Evolutionary conservation across 2,797 vertebrate genomes (phyloP).

Genomic region (Coracias cyanogaster): DNA sequence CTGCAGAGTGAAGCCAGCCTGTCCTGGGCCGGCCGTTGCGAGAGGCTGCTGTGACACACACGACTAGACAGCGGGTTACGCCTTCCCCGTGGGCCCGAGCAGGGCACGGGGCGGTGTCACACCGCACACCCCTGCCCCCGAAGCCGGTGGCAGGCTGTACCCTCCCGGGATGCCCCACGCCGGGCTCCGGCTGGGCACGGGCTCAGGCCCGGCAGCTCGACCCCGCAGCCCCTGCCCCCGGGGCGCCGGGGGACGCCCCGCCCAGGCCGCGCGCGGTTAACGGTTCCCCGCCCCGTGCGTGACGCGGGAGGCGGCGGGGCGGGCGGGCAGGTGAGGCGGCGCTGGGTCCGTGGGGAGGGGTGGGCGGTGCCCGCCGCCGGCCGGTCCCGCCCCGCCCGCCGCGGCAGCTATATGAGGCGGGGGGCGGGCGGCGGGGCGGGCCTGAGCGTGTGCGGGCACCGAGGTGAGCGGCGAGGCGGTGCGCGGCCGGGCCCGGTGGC

Average conservation of each 20-base stretch:
- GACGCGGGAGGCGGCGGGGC: background rate
- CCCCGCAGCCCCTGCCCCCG: rapidly evolving
- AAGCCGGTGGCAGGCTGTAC: rapidly evolving
- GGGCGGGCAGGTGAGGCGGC: background rate
- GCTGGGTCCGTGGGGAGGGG: background rate
- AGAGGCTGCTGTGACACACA: rapidly evolving
- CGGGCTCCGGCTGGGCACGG: rapidly evolving
- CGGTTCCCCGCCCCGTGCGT: background rate
- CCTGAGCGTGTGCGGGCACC: slow-evolving; percentile 9
- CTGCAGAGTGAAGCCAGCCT: background rate
- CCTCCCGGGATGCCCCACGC: rapidly evolving
- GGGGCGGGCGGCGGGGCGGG: background rate
- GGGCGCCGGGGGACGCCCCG: no score
- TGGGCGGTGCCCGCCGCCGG: background rate
- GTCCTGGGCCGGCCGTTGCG: rapidly evolving
- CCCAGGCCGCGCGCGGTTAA: no score
- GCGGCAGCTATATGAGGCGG: slow-evolving; percentile 17
- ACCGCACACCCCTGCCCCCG: rapidly evolving
- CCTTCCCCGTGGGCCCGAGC: background rate
- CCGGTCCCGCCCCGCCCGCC: background rate
- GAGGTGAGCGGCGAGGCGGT: slow-evolving; percentile 35
- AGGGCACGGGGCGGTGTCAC: rapidly evolving
- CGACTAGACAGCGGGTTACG: rapidly evolving
- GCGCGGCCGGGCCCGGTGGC: background rate
- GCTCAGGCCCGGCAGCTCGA: rapidly evolving